Evolutionary conservation across 2,113 vertebrate species (phyloP).

Genomic region (Brienomyrus longianalis): DNA sequence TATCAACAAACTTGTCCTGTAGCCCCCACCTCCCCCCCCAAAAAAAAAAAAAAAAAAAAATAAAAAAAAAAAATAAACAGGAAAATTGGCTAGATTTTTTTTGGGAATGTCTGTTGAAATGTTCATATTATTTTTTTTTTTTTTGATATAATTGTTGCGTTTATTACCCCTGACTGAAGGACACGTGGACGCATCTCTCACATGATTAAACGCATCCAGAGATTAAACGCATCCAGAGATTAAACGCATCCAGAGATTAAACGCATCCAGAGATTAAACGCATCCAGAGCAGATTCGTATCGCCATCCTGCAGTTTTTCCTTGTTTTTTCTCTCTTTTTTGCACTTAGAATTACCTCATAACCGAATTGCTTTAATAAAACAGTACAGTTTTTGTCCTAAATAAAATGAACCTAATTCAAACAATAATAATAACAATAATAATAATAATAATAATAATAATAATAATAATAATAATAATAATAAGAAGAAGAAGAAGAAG

Average conservation of each 20-base stretch:
- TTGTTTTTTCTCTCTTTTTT: not conserved
- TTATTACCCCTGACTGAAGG: not conserved
- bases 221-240: not conserved
- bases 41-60: too few relatives aligned
- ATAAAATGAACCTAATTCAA: not conserved
- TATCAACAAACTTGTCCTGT: not conserved
- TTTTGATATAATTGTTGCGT: not conserved
- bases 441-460: not conserved
- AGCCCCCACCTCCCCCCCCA: not conserved
- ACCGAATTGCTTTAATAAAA: not conserved
- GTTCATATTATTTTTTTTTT: not conserved
- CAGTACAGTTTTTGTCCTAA: not conserved
- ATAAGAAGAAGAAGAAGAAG: not conserved
- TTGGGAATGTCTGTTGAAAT: not conserved
- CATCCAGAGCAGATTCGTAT: not conserved
- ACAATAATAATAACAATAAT: not conserved
- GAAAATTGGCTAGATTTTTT: not conserved
- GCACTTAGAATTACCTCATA: not conserved
- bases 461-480: not conserved
- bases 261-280: not conserved
- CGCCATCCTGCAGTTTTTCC: not conserved
- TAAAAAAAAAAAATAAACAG: not conserved
- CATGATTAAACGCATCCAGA: not conserved
- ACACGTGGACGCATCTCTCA: not conserved
- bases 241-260: not conserved